phyloP scores from a whole-genome alignment of 2,888 invertebrate species.

The Bombyx huttoni region DNA sequence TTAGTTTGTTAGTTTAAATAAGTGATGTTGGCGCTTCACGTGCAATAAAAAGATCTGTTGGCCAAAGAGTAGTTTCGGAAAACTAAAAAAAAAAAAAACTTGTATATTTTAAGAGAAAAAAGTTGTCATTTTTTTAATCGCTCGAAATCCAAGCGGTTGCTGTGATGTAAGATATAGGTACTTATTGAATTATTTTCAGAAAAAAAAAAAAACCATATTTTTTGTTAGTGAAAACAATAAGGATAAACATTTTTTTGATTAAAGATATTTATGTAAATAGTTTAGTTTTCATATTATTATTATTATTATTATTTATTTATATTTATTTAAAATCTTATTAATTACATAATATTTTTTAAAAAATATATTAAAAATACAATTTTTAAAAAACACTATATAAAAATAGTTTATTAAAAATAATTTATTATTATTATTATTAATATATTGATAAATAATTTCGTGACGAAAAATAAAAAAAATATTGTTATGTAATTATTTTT shows the following conservation, averaged over 20 bases:
- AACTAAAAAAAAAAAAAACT: conserved; percentile 18
- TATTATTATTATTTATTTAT: no score
- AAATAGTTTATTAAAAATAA: no score
- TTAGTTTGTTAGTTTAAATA: conserved; percentile 16
- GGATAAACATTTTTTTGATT: conserved; percentile 16
- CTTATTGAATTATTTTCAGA: not conserved
- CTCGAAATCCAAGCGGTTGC: conserved; percentile 65
- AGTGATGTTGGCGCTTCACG: conserved; percentile 28
- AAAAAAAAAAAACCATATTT: conserved; percentile 4
- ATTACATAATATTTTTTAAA: no score
- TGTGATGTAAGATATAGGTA: conserved; percentile 60
- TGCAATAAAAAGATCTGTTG: conserved; percentile 63
- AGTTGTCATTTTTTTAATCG: conserved; percentile 32
- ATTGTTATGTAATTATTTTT: conserved; percentile 2
- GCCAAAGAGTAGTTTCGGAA: conserved; percentile 63
- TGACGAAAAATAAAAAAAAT: conserved; percentile 6
- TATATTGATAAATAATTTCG: conserved; percentile 3
- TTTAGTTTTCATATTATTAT: conserved; percentile 1
- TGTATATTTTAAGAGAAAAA: conserved; percentile 18
- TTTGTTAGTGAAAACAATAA: not conserved
- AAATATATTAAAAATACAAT: no score
- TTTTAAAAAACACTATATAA: no score
- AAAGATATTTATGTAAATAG: conserved; percentile 5
- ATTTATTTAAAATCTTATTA: no score
- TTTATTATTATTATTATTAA: conserved; percentile 4